Conservation (phyloP, 2,888 invertebrate species). For the Heteromurus nitidus region DNA sequence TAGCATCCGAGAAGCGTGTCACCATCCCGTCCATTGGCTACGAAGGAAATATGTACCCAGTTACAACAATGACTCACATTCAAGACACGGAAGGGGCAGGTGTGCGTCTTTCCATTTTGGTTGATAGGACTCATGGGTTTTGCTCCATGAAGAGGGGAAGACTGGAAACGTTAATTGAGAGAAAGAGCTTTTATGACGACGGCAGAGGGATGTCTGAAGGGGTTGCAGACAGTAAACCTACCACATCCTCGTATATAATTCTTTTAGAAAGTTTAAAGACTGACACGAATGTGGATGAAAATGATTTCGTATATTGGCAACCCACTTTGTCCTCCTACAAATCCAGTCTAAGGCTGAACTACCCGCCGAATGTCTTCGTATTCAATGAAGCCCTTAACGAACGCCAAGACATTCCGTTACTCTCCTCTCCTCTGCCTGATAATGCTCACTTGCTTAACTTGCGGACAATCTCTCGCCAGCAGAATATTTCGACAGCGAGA, state of each 20-base stretch:
- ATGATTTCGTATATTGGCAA: constrained; percentile 66
- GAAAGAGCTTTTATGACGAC: constrained; percentile 94
- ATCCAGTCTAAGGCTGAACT: constrained; percentile 85
- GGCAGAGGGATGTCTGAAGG: constrained; percentile 96
- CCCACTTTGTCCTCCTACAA: constrained; percentile 84
- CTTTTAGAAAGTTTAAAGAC: constrained; percentile 82
- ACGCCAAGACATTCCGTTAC: not conserved
- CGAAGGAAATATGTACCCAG: constrained; percentile 97
- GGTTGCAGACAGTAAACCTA: constrained; percentile 91
- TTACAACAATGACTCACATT: constrained; percentile 92
- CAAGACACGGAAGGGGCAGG: constrained; percentile 81
- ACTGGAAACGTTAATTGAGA: constrained; percentile 95
- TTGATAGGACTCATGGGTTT: constrained; percentile 82
- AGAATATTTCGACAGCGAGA: not conserved
- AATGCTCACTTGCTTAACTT: constrained; percentile 32
- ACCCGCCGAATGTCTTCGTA: constrained; percentile 86
- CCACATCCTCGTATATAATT: constrained; percentile 88
- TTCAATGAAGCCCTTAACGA: constrained; percentile 75
- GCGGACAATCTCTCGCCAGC: not conserved
- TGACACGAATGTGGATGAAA: constrained; percentile 70
- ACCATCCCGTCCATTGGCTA: constrained; percentile 88
- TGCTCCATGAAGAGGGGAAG: constrained; percentile 91
- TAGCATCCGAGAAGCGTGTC: constrained; percentile 89
- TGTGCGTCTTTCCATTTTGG: constrained; percentile 84
- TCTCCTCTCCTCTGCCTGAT: not conserved